phyloP scores from a whole-genome alignment of 2,797 vertebrate genomes.

The Harpagifer antarcticus region DNA sequence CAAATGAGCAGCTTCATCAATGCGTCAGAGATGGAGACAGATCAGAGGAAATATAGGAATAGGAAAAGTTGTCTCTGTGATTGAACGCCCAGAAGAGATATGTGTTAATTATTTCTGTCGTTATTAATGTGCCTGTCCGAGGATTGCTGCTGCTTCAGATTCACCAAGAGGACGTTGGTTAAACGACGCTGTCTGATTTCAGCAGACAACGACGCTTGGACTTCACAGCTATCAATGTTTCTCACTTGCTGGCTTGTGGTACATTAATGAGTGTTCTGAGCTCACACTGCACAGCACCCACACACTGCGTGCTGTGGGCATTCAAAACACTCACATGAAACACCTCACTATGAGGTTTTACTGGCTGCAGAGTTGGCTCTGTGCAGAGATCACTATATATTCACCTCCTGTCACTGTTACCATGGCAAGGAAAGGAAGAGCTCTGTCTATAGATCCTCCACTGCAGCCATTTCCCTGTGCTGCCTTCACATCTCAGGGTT shows the following conservation, averaged over 20 bases:
- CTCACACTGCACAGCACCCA: slow-evolving; percentile 66
- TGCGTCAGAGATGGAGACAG: slow-evolving; percentile 53
- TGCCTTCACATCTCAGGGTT: slow-evolving; percentile 80
- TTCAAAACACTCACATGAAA: slow-evolving; percentile 68
- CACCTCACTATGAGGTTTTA: slow-evolving; percentile 72
- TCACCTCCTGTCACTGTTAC: slow-evolving; percentile 84
- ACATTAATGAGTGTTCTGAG: slow-evolving; percentile 70
- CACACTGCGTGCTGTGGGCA: slow-evolving; percentile 56
- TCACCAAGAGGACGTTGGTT: slow-evolving; percentile 39
- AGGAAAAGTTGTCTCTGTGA: slow-evolving; percentile 47
- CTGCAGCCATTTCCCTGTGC: slow-evolving; percentile 80
- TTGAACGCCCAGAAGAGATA: slow-evolving; percentile 55
- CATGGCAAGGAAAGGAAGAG: slow-evolving; percentile 84
- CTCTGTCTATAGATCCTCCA: slow-evolving; percentile 76
- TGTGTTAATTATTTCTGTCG: slow-evolving; percentile 63
- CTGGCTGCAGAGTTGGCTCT: slow-evolving; percentile 62
- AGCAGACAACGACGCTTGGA: slow-evolving; percentile 46
- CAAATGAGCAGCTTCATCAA: slow-evolving; percentile 57
- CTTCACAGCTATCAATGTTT: slow-evolving; percentile 60
- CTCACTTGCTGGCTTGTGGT: slow-evolving; percentile 62
- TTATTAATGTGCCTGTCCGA: slow-evolving; percentile 63
- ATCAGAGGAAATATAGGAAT: slow-evolving; percentile 46
- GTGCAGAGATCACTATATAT: slow-evolving; percentile 77
- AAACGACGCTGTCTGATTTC: slow-evolving; percentile 43
- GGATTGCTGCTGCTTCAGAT: slow-evolving; percentile 43